phyloP scores from a whole-genome alignment of 2,113 vertebrate genomes.

The Galemys pyrenaicus region DNA sequence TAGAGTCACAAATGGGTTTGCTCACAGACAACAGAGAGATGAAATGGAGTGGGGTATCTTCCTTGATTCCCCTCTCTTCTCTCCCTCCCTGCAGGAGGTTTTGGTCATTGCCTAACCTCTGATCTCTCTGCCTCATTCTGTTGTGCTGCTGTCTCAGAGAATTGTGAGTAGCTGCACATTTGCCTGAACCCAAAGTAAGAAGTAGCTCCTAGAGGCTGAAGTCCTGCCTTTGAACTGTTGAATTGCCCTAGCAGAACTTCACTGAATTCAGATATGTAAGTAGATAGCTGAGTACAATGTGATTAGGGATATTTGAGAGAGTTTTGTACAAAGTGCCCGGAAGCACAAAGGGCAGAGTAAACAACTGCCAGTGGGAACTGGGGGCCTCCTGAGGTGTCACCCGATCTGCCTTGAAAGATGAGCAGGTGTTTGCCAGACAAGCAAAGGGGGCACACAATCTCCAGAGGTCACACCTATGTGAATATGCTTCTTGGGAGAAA shows the following conservation, averaged over 20 bases:
- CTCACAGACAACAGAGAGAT: background rate
- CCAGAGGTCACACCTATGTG: background rate
- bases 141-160: background rate
- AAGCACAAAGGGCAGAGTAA: conserved; percentile 47
- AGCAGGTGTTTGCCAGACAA: conserved; percentile 69
- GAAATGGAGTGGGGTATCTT: background rate
- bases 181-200: background rate
- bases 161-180: fast-evolving
- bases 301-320: conserved; percentile 67
- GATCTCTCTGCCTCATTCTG: background rate
- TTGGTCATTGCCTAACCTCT: background rate
- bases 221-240: background rate
- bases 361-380: background rate
- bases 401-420: conserved; percentile 60
- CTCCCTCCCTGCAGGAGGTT: background rate
- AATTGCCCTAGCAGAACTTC: background rate
- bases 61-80: too few relatives aligned
- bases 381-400: conserved; percentile 52
- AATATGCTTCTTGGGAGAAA: background rate
- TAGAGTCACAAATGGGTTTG: background rate
- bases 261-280: conserved; percentile 54
- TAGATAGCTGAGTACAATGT: conserved; percentile 55
- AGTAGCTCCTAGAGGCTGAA: background rate
- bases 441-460: background rate
- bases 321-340: conserved; percentile 50